phyloP scores from a whole-genome alignment of 2,888 invertebrate species.

The Rhamnusium bicolor region DNA sequence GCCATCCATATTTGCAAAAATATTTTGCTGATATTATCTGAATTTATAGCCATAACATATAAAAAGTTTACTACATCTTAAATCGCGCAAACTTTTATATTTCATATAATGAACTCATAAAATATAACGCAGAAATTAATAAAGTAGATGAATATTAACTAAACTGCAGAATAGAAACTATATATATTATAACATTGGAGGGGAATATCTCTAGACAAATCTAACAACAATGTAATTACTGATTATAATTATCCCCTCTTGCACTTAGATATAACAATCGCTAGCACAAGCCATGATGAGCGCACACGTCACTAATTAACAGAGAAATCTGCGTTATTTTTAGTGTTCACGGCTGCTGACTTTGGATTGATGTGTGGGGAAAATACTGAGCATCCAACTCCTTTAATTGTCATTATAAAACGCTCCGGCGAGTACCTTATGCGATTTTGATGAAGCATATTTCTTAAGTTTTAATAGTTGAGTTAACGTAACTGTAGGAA shows the following conservation, averaged over 20 bases:
- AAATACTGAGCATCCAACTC: constrained; percentile 52
- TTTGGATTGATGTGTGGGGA: constrained; percentile 59
- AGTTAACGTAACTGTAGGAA: constrained; percentile 19
- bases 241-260: constrained; percentile 60
- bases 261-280: constrained; percentile 57
- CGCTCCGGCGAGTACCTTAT: constrained; percentile 57
- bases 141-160: constrained; percentile 4
- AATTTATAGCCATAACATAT: background rate
- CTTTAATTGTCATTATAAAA: constrained; percentile 56
- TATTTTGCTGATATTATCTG: background rate
- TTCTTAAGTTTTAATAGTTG: constrained; percentile 46
- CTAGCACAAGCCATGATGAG: constrained; percentile 62
- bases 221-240: constrained; percentile 56
- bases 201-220: constrained; percentile 52
- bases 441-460: constrained; percentile 56
- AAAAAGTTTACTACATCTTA: background rate
- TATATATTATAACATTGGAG: constrained; percentile 15
- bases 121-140: background rate
- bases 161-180: constrained; percentile 2
- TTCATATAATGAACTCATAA: constrained; percentile 2
- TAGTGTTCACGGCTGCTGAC: constrained; percentile 61
- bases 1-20: constrained; percentile 7
- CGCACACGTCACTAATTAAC: constrained; percentile 66
- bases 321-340: constrained; percentile 67
- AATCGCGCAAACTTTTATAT: background rate